Evolutionary conservation across 2,888 invertebrate species (phyloP), one percentile per base, ranked within the genome.

Genomic region (Xanthostigma xanthostigma): DNA sequence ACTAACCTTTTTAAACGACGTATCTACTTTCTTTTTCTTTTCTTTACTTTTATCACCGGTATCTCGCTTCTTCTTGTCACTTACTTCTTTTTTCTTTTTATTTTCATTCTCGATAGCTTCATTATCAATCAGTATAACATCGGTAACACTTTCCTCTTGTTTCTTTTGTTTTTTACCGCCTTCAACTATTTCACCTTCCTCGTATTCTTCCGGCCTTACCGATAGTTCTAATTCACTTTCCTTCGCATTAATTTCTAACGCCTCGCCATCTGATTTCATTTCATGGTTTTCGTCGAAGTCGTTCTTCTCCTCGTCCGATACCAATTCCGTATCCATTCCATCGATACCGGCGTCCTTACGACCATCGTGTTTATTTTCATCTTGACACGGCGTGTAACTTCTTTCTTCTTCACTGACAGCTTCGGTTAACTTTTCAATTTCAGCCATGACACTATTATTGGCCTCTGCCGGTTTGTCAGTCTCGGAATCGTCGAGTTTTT

Each of bases 1-100:
- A 41, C 84, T 83, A 10, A 85, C 69, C 62, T 89, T 89, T 59
- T 89, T 90, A 71, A 91, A 91, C 0, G 77, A 66, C 6, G 79
- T 65, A 36, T 75, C 72, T 27, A 64, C 65, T 35, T 62, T 59
- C 59, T 78, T 78, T 43, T 76, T 73, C 50, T 68, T 72, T 54
- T 71, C 71, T 35, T 63, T 64, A 38, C 69, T 67, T 48, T 61
- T 61, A 51, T 60, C 43, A 48, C 54, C 67, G 69, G 58, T 65
- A 13, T 72, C 70, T 51, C 69, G 70, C 1, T 62, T 64, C 6
- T 72, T 70, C 45, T 69, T 71, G 34, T 62, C 64, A 36, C 62
- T 64, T 35, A 65, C 64, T 56, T 73, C 74, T 0, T 72, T 72
- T 43, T 72, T 71, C 53, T 75, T 74, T 58, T 72, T 74, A 57